phyloP scores from a whole-genome alignment of 2,113 vertebrate genomes.

The Seriola aureovittata region DNA sequence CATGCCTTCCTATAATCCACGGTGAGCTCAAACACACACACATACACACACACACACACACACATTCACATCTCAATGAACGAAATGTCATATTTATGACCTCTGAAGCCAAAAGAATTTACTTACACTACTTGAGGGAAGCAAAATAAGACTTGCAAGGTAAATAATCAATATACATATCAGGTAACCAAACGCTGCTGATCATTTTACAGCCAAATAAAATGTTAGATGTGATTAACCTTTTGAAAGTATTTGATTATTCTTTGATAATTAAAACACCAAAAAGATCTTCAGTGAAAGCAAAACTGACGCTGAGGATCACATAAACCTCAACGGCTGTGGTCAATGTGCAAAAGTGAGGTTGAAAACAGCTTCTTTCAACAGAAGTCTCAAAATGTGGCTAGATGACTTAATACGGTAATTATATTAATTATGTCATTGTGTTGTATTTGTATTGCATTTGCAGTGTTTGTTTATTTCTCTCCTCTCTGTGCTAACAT shows the following conservation, averaged over 20 bases:
- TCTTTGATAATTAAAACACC: background rate
- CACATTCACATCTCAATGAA: background rate
- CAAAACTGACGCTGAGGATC: background rate
- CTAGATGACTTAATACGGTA: no score
- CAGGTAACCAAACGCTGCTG: background rate
- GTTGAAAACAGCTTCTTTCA: no score
- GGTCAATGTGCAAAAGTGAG: no score
- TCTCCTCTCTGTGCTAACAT: no score
- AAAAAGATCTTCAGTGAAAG: background rate
- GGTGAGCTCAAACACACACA: background rate
- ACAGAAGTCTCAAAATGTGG: no score
- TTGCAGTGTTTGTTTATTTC: no score
- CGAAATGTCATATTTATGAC: background rate
- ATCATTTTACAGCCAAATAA: background rate
- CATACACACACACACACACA: background rate
- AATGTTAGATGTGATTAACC: background rate
- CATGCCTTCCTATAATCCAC: background rate
- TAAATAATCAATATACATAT: background rate
- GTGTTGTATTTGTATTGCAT: no score
- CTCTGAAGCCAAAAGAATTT: background rate
- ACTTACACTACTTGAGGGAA: background rate
- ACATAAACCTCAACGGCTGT: background rate
- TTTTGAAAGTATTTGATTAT: background rate
- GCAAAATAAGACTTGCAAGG: background rate
- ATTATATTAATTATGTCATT: no score